These are phyloP conservation scores for Hemitrygon akajei DNA, from an alignment of 2,797 vertebrate species.

Conservation along the genomic window DNA sequence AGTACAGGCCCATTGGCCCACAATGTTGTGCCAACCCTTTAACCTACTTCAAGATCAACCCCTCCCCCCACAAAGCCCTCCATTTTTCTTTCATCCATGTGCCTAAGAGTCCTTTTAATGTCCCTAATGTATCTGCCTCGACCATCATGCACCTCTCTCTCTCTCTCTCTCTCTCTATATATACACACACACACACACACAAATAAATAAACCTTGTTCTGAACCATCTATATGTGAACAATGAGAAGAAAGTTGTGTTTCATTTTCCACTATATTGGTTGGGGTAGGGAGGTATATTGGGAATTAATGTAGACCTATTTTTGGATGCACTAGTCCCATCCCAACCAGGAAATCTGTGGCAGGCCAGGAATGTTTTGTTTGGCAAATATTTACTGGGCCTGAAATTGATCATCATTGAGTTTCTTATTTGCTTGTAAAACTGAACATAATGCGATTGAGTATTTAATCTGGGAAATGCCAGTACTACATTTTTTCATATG, in stretches of 20 bases:
- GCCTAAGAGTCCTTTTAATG: too few species aligned
- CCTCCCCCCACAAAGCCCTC: too few species aligned
- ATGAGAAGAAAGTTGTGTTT: background rate
- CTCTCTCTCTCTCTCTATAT: too few species aligned
- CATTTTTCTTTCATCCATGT: too few species aligned
- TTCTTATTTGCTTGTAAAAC: background rate
- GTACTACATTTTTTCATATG: background rate
- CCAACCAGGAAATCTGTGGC: background rate
- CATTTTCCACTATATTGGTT: background rate
- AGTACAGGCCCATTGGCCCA: too few species aligned
- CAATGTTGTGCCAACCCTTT: too few species aligned
- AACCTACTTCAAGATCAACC: too few species aligned
- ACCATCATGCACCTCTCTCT: too few species aligned
- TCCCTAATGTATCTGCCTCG: too few species aligned
- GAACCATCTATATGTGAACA: background rate
- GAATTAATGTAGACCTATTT: background rate
- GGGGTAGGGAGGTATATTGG: background rate
- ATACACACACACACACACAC: too few species aligned
- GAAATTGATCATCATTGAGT: background rate
- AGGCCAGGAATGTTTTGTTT: background rate
- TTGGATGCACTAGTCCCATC: background rate
- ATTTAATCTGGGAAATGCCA: background rate
- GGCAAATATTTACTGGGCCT: background rate
- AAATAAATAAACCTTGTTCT: too few species aligned
- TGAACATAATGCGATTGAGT: background rate